A percentile compares a stretch with the other conserved stretches of the same genome.
Conservation (phyloP, 2,113 vertebrate genomes). For the Rhipidura dahli region DNA sequence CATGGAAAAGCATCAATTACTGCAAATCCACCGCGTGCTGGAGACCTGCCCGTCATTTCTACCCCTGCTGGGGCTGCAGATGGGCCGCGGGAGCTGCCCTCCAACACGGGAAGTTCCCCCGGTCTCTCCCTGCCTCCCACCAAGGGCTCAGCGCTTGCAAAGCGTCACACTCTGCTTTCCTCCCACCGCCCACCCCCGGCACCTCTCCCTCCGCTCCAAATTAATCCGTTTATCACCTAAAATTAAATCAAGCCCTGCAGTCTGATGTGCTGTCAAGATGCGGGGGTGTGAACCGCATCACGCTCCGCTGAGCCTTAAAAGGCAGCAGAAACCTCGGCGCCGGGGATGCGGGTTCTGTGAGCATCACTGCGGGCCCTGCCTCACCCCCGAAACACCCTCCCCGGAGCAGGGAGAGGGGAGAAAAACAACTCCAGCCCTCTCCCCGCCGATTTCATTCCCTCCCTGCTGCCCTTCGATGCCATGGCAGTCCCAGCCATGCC, state of each 20-base stretch:
- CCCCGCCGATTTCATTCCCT: neutral
- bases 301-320: neutral
- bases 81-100: fast-evolving
- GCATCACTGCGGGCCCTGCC: neutral
- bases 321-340: neutral
- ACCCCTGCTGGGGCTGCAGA: neutral
- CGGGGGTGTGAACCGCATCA: neutral
- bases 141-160: neutral
- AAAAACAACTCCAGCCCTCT: neutral
- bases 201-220: neutral
- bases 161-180: neutral
- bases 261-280: neutral
- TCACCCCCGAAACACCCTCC: neutral
- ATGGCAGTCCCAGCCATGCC: fast-evolving
- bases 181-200: neutral
- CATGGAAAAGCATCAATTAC: neutral
- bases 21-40: fast-evolving
- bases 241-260: neutral
- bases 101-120: fast-evolving
- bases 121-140: neutral
- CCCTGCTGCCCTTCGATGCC: neutral
- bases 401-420: neutral
- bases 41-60: neutral
- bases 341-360: fast-evolving
- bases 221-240: neutral